A percentile compares a stretch with the other conserved stretches of the same genome.
These are phyloP conservation scores for Arge pagana DNA, from an alignment of 2,888 invertebrate species.

Conservation along the genomic window DNA sequence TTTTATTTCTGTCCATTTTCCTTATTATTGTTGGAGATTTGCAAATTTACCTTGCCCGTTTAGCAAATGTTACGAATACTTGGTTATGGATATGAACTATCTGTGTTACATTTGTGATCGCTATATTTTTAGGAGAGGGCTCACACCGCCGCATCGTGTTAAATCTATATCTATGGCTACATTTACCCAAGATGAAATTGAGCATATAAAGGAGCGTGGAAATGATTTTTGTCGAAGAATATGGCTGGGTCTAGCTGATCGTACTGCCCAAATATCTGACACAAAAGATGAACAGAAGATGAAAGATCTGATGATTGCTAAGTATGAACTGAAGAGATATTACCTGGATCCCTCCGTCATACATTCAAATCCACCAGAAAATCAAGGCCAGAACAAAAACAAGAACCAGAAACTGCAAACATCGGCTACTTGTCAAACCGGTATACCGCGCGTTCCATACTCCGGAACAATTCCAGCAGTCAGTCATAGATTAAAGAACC, in stretches of 20 bases:
- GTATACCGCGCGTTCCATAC: conserved; percentile 48
- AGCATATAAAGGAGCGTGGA: conserved; percentile 85
- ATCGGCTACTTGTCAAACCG: conserved; percentile 34
- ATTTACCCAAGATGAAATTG: conserved; percentile 94
- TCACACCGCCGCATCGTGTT: conserved; percentile 97
- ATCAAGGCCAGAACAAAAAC: conserved; percentile 35
- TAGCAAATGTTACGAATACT: too few relatives aligned
- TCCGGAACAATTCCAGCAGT: conserved; percentile 40
- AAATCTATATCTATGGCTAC: conserved; percentile 99
- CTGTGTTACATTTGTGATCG: too few relatives aligned
- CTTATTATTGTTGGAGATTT: too few relatives aligned
- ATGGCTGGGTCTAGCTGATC: conserved; percentile 91
- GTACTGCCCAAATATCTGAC: conserved; percentile 59
- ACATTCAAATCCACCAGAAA: conserved; percentile 33
- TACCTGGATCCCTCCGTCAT: conserved; percentile 54
- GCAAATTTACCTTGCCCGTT: too few relatives aligned
- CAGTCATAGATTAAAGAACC: conserved; percentile 36
- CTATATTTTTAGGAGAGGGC: conserved; percentile 80
- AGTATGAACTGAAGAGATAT: conserved; percentile 90
- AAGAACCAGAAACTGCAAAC: conserved; percentile 25
- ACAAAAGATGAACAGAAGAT: conserved; percentile 88
- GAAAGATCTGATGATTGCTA: conserved; percentile 90
- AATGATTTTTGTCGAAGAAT: conserved; percentile 92
- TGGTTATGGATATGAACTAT: too few relatives aligned
- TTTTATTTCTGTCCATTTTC: too few relatives aligned